phyloP scores from a whole-genome alignment of 2,888 invertebrate species.

The Psylliodes chrysocephalus region DNA sequence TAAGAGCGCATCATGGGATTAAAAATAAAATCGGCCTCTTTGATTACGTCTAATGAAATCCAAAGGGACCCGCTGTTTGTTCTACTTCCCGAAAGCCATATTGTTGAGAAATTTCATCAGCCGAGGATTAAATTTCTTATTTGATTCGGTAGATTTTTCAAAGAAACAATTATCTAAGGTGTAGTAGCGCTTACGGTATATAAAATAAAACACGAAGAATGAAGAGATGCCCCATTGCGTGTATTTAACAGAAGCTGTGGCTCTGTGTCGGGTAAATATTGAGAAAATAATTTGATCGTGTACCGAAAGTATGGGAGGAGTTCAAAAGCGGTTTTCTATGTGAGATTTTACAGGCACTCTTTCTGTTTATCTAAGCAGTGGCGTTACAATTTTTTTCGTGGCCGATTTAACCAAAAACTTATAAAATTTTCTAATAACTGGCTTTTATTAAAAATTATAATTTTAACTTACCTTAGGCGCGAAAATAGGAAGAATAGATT shows the following conservation, averaged over 20 bases:
- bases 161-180: conserved; percentile 37
- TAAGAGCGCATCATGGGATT: background rate
- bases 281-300: conserved; percentile 22
- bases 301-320: background rate
- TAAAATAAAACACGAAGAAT: conserved; percentile 11
- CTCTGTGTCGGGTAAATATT: conserved; percentile 22
- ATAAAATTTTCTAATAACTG: no score
- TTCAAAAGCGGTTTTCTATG: conserved; percentile 7
- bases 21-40: background rate
- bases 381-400: background rate
- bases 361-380: conserved; percentile 10
- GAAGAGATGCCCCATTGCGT: background rate
- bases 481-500: no score
- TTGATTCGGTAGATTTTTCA: conserved; percentile 40
- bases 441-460: no score
- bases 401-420: no score
- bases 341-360: background rate
- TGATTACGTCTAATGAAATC: background rate
- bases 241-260: conserved; percentile 10
- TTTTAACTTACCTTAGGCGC: no score
- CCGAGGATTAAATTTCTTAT: conserved; percentile 40
- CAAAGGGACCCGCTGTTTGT: conserved; percentile 1
- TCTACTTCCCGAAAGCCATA: conserved; percentile 1
- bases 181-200: conserved; percentile 18
- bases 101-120: conserved; percentile 40